Base-by-base conservation (phyloP, 2,113 vertebrate species). In the Ramphastos sulfuratus region DNA sequence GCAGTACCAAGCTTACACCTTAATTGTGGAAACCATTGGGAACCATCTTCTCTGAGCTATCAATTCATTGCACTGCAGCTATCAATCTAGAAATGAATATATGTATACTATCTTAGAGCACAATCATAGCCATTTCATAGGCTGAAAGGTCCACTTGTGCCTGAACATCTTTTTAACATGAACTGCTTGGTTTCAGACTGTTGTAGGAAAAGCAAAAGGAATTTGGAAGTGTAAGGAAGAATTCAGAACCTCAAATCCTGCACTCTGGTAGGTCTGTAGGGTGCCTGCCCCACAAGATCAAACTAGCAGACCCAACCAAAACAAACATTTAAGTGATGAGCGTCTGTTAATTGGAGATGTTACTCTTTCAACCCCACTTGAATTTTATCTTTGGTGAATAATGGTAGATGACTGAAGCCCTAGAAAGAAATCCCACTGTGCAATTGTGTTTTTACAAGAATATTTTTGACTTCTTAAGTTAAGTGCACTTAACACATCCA, bases 391-490 rank as follows among this genome's bases (percentile, higher is more conserved):
- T 7, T 82, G 86, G 82, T 87, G 84, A 85, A 65, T 59, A 37
- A 87, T 92, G 76, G 87, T 82, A 12, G 66, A 80, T 81, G 94
- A 85, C 56, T 85, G 89, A 93, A 82, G 87, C 46, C 85, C 65
- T 63, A 79, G 76, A 93, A 96, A 94, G 93, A 72, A 95, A 95
- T 92, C 92, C 93, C 94, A 88, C 88, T 39, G 59, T 48, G 27
- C 93, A 95, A 82, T 78, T 55, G 14, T 92, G 87, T 96, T 97
- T 97, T 88, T 94, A 88, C 82, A 97, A 84, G 95, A 94, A 96
- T 96, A 95, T 95, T 97, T 96, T 95, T 93, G 94, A 85, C 85
- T 92, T 91, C 89, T 89, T 88, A 90, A 63, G 46, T 70, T 70
- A 70, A 92, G 88, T 84, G 93, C 89, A 93, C 82, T 55, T 89